Evolutionary conservation across 2,797 vertebrate species (phyloP).

Genomic region (Salmo trutta): DNA sequence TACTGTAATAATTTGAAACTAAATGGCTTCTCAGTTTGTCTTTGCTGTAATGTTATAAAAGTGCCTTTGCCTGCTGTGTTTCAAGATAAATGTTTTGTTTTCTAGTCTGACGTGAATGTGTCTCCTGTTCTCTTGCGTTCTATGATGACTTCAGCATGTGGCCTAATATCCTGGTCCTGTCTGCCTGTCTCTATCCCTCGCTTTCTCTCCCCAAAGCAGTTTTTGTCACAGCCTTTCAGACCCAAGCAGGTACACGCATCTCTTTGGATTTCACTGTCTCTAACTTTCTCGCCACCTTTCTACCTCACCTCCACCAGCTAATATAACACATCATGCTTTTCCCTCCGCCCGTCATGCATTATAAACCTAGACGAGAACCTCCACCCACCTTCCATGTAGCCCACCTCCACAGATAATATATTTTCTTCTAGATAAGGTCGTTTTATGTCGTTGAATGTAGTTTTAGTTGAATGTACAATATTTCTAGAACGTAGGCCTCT

Average conservation of each 20-base stretch:
- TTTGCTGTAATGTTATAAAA: background rate
- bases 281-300: conserved; percentile 9
- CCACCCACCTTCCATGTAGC: background rate
- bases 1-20: background rate
- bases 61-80: background rate
- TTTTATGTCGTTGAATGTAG: background rate
- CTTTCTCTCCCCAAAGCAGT: conserved; percentile 71
- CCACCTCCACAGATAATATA: too few relatives aligned
- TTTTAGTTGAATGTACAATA: background rate
- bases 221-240: conserved; percentile 84
- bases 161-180: conserved; percentile 37
- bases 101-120: conserved; percentile 1
- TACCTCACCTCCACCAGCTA: conserved; percentile 26
- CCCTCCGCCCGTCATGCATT: conserved; percentile 54
- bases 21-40: background rate
- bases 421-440: background rate
- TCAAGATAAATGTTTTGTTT: background rate
- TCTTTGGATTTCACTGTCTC: conserved; percentile 50
- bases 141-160: conserved; percentile 20
- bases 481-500: too few relatives aligned
- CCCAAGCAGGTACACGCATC: conserved; percentile 84
- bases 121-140: background rate
- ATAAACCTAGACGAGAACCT: conserved; percentile 27
- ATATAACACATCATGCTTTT: conserved; percentile 31
- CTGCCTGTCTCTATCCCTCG: conserved; percentile 21